These are phyloP conservation scores for Irena cyanogastra DNA, from an alignment of 2,113 vertebrate species.

Conservation along the genomic window DNA sequence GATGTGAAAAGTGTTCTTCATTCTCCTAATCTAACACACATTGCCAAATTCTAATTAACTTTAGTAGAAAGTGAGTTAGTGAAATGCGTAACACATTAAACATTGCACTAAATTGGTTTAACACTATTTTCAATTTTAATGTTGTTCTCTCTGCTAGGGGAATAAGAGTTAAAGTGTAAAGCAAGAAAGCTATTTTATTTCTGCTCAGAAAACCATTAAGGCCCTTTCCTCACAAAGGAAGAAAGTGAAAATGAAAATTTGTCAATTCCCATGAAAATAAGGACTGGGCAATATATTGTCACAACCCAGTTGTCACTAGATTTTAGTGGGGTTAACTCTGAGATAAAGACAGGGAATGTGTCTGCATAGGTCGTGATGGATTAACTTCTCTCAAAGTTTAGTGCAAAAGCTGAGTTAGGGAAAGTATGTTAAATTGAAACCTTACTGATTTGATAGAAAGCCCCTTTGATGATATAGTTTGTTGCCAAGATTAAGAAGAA, in stretches of 20 bases:
- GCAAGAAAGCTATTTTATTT: not conserved
- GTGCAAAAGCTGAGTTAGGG: not conserved
- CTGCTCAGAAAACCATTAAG: not conserved
- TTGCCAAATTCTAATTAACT: not conserved
- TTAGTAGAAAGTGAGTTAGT: not conserved
- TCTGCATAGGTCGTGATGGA: not conserved
- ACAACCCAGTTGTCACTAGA: not conserved
- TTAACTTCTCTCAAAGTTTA: not conserved
- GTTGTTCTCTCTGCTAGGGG: not conserved
- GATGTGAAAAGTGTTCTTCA: not conserved
- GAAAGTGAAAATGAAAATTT: not conserved
- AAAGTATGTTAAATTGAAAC: not conserved
- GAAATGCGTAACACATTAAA: not conserved
- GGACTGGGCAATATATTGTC: not conserved
- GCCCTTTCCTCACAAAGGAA: not conserved
- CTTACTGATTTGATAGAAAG: not conserved
- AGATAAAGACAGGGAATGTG: not conserved
- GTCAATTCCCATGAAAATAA: not conserved
- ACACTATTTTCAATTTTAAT: not conserved
- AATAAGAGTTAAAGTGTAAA: not conserved
- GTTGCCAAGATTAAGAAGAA: not conserved
- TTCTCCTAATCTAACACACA: not conserved
- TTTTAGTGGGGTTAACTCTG: not conserved
- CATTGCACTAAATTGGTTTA: not conserved
- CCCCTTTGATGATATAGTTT: not conserved